These are phyloP conservation scores for Rhodinocichla rosea DNA, from an alignment of 2,113 vertebrate genomes.

Conservation along the genomic window DNA sequence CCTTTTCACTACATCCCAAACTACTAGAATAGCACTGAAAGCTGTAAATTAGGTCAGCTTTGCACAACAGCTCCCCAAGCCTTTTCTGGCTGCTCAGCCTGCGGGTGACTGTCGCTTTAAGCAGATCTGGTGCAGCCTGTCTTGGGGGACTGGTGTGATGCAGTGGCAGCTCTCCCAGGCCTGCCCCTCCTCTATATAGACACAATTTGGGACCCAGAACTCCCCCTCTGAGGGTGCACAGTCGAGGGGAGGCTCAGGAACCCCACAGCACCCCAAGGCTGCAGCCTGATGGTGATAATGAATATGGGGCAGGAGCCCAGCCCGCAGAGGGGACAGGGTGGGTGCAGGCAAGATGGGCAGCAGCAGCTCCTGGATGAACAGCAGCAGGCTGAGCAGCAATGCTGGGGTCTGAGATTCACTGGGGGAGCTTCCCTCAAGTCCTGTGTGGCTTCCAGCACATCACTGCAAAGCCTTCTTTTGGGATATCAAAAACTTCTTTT, in stretches of 20 bases:
- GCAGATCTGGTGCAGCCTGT: constrained; percentile 28
- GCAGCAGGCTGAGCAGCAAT: not conserved
- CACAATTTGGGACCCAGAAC: not conserved
- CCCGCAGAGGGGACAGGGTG: not conserved
- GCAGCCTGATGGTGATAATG: too few species aligned
- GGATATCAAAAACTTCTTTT: not conserved
- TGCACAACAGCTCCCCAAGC: not conserved
- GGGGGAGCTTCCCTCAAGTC: not conserved
- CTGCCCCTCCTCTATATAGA: constrained; percentile 16
- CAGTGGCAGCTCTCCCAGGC: not conserved
- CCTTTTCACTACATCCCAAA: constrained; percentile 28
- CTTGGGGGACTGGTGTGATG: constrained; percentile 11
- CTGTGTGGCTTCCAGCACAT: rapidly evolving
- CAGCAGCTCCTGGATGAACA: not conserved
- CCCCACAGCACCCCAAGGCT: not conserved
- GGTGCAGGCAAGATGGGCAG: not conserved
- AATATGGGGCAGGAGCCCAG: not conserved
- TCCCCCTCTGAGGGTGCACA: not conserved
- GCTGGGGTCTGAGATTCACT: not conserved
- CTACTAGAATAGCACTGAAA: constrained; percentile 43
- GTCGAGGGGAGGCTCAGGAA: not conserved
- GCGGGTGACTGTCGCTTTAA: not conserved
- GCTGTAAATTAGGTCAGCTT: constrained; percentile 58
- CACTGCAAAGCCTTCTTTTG: not conserved
- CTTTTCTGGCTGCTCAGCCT: not conserved